These are phyloP conservation scores for Chiridota heheva DNA, from an alignment of 35 echinoderm and acorn worm species.

Conservation along the genomic window DNA sequence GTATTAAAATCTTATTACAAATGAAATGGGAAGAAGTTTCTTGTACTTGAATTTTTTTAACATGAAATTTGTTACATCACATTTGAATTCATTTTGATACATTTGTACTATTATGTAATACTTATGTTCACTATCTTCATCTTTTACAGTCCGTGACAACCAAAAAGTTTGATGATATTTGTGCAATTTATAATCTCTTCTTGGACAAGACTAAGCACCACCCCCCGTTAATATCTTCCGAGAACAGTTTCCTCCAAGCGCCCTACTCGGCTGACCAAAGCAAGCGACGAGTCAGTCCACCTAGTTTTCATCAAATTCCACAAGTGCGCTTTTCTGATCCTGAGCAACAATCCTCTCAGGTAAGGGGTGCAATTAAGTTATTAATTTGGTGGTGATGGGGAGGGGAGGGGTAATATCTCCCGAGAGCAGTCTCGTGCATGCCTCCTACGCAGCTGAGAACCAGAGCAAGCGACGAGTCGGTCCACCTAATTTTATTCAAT, in stretches of 20 bases:
- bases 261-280: neutral
- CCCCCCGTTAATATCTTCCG: too few species aligned
- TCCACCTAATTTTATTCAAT: too few species aligned
- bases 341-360: slow-evolving; percentile 65
- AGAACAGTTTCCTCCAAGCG: neutral
- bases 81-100: neutral
- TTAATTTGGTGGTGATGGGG: too few species aligned
- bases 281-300: slow-evolving; percentile 17
- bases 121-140: neutral
- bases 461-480: too few species aligned
- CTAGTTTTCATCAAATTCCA: slow-evolving; percentile 52
- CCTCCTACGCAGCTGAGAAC: too few species aligned
- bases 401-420: too few species aligned
- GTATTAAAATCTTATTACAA: neutral
- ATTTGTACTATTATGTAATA: neutral
- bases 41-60: neutral
- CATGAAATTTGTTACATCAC: neutral
- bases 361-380: slow-evolving; percentile 4
- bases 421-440: too few species aligned
- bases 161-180: slow-evolving; percentile 83
- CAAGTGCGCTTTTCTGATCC: slow-evolving; percentile 72
- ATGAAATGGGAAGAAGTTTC: neutral
- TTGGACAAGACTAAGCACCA: slow-evolving; percentile 77
- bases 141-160: slow-evolving; percentile 73
- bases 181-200: slow-evolving; percentile 98